A percentile compares a stretch with the other conserved stretches of the same genome.
These are phyloP conservation scores for Leptopilina boulardi DNA, from an alignment of 1,140 invertebrate genomes.

Conservation along the genomic window DNA sequence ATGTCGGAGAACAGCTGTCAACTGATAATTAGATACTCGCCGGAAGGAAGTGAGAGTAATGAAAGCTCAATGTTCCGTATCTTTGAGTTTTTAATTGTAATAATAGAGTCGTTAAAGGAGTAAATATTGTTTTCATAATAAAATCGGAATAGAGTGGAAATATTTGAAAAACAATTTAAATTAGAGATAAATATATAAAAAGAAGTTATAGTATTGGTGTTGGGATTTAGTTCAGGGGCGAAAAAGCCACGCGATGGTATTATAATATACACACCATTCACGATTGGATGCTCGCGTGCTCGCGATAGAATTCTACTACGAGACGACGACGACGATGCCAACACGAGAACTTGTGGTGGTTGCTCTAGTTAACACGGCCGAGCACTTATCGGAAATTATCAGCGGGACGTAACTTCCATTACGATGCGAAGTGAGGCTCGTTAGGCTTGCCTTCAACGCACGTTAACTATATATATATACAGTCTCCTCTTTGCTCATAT, in stretches of 20 bases:
- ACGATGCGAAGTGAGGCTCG: conserved; percentile 52
- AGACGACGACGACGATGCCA: conserved; percentile 39
- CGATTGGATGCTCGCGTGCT: conserved; percentile 33
- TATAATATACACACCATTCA: conserved; percentile 44
- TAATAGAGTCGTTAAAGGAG: neutral
- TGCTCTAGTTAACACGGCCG: conserved; percentile 68
- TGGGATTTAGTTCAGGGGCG: conserved; percentile 10
- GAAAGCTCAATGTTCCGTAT: conserved; percentile 17
- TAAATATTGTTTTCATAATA: no score
- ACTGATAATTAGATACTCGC: neutral
- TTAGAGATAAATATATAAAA: no score
- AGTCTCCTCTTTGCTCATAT: neutral
- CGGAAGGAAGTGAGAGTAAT: neutral
- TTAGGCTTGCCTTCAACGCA: conserved; percentile 64
- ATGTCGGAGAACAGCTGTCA: neutral
- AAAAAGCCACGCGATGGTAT: conserved; percentile 4
- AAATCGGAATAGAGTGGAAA: no score
- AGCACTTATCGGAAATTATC: conserved; percentile 74
- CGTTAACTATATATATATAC: conserved; percentile 48
- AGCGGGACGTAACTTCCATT: conserved; percentile 69
- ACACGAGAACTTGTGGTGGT: conserved; percentile 41
- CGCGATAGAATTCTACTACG: conserved; percentile 36
- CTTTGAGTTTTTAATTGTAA: neutral
- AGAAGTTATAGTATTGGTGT: no score
- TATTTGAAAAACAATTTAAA: no score